phyloP scores from a whole-genome alignment of 1,140 invertebrate species.

The Drosophila arawakana region DNA sequence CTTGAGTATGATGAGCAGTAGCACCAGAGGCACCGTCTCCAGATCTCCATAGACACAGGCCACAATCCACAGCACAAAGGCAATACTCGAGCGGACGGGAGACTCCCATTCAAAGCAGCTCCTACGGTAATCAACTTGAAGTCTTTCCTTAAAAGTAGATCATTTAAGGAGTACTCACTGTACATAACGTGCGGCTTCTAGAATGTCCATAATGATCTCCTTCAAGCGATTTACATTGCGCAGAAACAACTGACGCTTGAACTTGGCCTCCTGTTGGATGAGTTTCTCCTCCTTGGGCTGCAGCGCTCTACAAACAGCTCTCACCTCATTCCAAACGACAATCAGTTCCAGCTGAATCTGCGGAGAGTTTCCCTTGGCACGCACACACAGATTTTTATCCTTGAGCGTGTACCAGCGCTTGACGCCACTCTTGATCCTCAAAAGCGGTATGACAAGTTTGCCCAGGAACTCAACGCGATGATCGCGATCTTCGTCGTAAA shows the following conservation, averaged over 20 bases:
- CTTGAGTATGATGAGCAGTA: conserved; percentile 92
- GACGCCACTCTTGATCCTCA: conserved; percentile 95
- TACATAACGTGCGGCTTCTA: conserved; percentile 95
- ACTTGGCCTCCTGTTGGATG: conserved; percentile 97
- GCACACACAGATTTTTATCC: conserved; percentile 95
- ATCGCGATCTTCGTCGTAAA: conserved; percentile 99
- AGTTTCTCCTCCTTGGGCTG: conserved; percentile 98
- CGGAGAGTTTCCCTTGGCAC: conserved; percentile 95
- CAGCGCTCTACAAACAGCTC: conserved; percentile 93
- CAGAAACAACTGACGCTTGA: conserved; percentile 97
- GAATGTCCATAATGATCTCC: conserved; percentile 93
- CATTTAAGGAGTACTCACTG: conserved; percentile 88
- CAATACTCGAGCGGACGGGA: conserved; percentile 93
- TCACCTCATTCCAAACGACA: conserved; percentile 96
- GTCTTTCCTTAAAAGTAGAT: not conserved
- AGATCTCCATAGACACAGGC: conserved; percentile 85
- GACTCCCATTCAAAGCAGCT: conserved; percentile 99
- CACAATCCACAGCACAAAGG: conserved; percentile 92
- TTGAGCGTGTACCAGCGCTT: conserved; percentile 98
- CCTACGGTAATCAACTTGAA: conserved; percentile 85
- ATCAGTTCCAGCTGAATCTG: conserved; percentile 96
- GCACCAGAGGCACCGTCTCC: conserved; percentile 92
- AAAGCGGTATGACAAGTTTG: conserved; percentile 95
- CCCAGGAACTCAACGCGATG: conserved; percentile 99
- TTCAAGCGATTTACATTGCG: conserved; percentile 97